These are phyloP conservation scores for Echiichthys vipera DNA, from an alignment of 2,797 vertebrate genomes.

Conservation along the genomic window DNA sequence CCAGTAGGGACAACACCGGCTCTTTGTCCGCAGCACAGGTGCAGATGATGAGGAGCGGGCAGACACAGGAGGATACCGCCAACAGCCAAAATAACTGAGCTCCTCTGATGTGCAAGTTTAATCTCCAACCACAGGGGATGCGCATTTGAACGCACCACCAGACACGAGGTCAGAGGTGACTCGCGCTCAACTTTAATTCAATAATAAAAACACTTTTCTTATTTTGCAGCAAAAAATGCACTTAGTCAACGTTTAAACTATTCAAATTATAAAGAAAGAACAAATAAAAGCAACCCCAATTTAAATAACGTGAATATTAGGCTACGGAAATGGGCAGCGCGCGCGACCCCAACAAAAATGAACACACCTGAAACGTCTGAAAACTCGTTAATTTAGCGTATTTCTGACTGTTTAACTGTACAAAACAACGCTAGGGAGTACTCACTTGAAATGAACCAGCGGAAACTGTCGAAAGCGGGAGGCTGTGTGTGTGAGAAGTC, in stretches of 20 bases:
- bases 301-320: neutral
- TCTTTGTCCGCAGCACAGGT: constrained; percentile 36
- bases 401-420: accelerated
- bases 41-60: constrained; percentile 14
- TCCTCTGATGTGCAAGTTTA: neutral
- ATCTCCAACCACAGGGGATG: neutral
- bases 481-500: constrained; percentile 7
- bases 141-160: neutral
- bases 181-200: neutral
- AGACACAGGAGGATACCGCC: neutral
- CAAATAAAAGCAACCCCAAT: neutral
- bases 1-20: no score
- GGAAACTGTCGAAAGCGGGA: neutral
- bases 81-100: neutral
- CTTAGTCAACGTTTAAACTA: accelerated
- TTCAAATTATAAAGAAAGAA: neutral
- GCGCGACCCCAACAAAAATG: neutral
- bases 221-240: no score
- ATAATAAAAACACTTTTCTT: neutral
- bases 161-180: constrained; percentile 10
- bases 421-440: neutral
- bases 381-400: neutral
- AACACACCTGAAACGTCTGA: constrained; percentile 2
- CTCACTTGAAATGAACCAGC: constrained; percentile 22
- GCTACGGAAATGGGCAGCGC: neutral